These are phyloP conservation scores for Nephrocerus scutellatus DNA, from an alignment of 2,888 invertebrate genomes.

Conservation along the genomic window DNA sequence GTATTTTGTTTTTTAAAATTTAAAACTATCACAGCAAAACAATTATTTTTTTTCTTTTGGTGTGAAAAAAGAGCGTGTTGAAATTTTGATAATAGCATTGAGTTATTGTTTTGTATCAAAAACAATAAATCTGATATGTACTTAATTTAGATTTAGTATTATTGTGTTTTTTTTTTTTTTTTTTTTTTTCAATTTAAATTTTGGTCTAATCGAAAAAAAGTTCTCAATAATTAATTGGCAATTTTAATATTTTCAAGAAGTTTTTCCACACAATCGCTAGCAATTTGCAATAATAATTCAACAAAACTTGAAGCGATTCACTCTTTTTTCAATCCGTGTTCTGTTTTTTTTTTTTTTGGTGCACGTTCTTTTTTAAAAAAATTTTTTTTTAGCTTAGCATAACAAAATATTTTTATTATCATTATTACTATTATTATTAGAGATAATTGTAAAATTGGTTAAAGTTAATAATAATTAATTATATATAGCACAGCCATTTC, in stretches of 20 bases:
- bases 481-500: slow-evolving; percentile 66
- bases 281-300: not conserved
- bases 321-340: slow-evolving; percentile 30
- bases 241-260: slow-evolving; percentile 44
- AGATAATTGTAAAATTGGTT: slow-evolving; percentile 15
- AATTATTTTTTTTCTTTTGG: not conserved
- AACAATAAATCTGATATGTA: too few relatives aligned
- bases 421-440: slow-evolving; percentile 19
- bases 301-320: slow-evolving; percentile 19
- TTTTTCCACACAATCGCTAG: slow-evolving; percentile 44
- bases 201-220: not conserved
- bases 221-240: slow-evolving; percentile 8
- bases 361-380: not conserved
- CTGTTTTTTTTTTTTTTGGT: slow-evolving; percentile 10
- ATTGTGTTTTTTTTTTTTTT: slow-evolving; percentile 1
- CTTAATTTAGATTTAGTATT: too few relatives aligned
- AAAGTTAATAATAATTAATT: too few relatives aligned
- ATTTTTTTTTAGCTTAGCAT: slow-evolving; percentile 2
- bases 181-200: not conserved
- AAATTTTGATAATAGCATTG: too few relatives aligned
- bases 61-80: slow-evolving; percentile 22
- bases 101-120: too few relatives aligned
- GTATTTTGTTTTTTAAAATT: slow-evolving; percentile 19
- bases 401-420: slow-evolving; percentile 9
- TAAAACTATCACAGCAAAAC: too few relatives aligned